Base-by-base conservation (phyloP, 2,888 invertebrate genomes). In the Leptinotarsa tumamoca region DNA sequence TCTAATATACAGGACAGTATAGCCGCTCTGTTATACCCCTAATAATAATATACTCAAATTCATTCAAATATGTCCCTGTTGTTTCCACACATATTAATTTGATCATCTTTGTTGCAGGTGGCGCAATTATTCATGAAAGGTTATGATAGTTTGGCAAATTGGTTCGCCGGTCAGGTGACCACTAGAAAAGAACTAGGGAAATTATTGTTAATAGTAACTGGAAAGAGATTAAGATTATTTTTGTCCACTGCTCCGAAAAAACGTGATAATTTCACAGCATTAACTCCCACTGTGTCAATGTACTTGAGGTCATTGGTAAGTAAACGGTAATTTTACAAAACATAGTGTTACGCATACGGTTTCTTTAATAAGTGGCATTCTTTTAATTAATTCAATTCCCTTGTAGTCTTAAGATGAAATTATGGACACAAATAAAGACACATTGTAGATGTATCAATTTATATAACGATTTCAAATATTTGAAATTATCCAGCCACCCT, bases 141-240 rank as follows among this genome's bases (percentile, higher is more conserved):
- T 18, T 92, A 91, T 84, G 93, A 93, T 86, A 84, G 86, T 4
- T 86, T 92, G 67, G 93, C 92, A 4, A 90, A 90, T 81, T 90
- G 94, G 89, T 89, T 94, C 69, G 88, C 95, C 50, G 88, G 91
- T 17, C 89, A 92, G 23, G 91, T 96, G 5, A 91, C 91, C 73
- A 93, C 95, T 78, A 91, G 92, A n/a, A 92, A 92, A 82, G 88
- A 91, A 63, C 78, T 97, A 92, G 93, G 95, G 14, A 90, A 91
- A 1, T 92, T 94, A 79, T 89, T 98, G 75, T 88, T 97, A 43
- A 92, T 93, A 43, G 92, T 98, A 72, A 95, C 94, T n/a, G 96
- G 95, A 7, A 93, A 95, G 85, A 91, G 98, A 80, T 88, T 98
- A 77, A 92, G 93, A 86, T 90, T 93, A 67, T 92, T 90, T 80